Percentiles rank a stretch among this genome's conserved stretches.
These are phyloP conservation scores for Calameuta filiformis DNA, from an alignment of 2,888 invertebrate species.

Conservation along the genomic window DNA sequence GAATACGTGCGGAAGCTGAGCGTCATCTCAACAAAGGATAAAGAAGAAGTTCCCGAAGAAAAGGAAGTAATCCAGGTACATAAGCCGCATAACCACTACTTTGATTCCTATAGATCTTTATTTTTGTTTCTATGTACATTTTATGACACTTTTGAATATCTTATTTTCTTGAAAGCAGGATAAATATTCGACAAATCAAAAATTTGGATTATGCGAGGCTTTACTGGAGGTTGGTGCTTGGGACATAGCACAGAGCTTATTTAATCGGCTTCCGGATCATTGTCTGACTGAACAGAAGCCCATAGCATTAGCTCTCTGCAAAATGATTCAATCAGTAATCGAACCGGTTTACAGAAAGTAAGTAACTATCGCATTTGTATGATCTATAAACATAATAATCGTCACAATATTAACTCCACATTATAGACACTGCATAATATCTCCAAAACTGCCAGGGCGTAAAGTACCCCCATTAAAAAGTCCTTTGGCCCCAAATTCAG, in stretches of 20 bases:
- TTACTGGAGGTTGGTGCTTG: slow-evolving; percentile 90
- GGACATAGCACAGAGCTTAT: slow-evolving; percentile 84
- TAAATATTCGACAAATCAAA: slow-evolving; percentile 82
- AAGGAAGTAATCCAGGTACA: slow-evolving; percentile 75
- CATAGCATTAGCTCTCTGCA: slow-evolving; percentile 81
- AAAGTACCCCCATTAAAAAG: slow-evolving; percentile 67
- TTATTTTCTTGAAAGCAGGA: slow-evolving; percentile 45
- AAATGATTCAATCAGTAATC: slow-evolving; percentile 84
- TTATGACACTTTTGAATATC: background rate
- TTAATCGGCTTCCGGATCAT: slow-evolving; percentile 85
- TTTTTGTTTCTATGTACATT: background rate
- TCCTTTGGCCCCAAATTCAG: slow-evolving; percentile 73
- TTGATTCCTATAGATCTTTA: background rate
- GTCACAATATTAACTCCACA: slow-evolving; percentile 13
- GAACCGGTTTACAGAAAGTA: slow-evolving; percentile 88
- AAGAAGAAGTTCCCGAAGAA: slow-evolving; percentile 77
- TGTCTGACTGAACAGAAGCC: slow-evolving; percentile 82
- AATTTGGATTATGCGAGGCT: slow-evolving; percentile 92
- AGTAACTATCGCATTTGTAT: slow-evolving; percentile 45
- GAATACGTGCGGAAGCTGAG: slow-evolving; percentile 90
- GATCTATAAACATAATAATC: background rate
- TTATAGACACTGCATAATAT: slow-evolving; percentile 78
- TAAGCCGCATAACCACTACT: background rate
- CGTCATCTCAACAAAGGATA: slow-evolving; percentile 84
- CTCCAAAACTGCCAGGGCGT: slow-evolving; percentile 75